These are phyloP conservation scores for Eumerus sabulonum DNA, from an alignment of 2,888 invertebrate genomes.

Conservation along the genomic window DNA sequence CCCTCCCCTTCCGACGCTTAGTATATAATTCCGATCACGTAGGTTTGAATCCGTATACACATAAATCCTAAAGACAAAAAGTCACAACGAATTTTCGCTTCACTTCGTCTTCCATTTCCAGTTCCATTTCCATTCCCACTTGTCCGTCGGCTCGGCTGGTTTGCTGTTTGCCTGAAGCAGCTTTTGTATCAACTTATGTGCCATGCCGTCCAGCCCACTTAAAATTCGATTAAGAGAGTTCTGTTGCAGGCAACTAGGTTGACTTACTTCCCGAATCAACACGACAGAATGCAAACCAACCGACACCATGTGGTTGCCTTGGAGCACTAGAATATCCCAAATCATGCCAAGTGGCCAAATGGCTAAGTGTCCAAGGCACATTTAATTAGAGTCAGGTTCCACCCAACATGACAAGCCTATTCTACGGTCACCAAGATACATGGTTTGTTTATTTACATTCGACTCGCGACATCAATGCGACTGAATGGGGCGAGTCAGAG, in stretches of 20 bases:
- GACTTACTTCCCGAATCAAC: constrained; percentile 52
- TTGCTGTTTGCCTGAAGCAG: no score
- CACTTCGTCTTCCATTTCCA: constrained; percentile 30
- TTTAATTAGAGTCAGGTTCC: no score
- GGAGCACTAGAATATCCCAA: no score
- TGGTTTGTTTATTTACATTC: constrained; percentile 59
- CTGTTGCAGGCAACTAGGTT: constrained; percentile 57
- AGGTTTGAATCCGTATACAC: constrained; percentile 56
- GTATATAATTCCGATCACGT: constrained; percentile 59
- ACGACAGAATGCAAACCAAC: constrained; percentile 14
- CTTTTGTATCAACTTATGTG: no score
- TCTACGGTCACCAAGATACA: no score
- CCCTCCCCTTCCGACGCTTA: neutral
- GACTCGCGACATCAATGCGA: constrained; percentile 48
- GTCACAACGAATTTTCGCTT: constrained; percentile 50
- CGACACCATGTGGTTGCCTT: constrained; percentile 9
- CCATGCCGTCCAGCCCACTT: constrained; percentile 46
- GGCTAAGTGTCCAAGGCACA: no score
- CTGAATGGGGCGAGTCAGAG: constrained; percentile 38
- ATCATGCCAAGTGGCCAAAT: no score
- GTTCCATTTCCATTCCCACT: no score
- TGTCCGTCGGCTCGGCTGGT: neutral
- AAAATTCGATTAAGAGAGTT: constrained; percentile 58
- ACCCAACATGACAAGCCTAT: no score
- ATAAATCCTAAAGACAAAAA: constrained; percentile 51